Base-by-base conservation (phyloP, 2,113 vertebrate genomes). In the Sinocyclocheilus anshuiensis region DNA sequence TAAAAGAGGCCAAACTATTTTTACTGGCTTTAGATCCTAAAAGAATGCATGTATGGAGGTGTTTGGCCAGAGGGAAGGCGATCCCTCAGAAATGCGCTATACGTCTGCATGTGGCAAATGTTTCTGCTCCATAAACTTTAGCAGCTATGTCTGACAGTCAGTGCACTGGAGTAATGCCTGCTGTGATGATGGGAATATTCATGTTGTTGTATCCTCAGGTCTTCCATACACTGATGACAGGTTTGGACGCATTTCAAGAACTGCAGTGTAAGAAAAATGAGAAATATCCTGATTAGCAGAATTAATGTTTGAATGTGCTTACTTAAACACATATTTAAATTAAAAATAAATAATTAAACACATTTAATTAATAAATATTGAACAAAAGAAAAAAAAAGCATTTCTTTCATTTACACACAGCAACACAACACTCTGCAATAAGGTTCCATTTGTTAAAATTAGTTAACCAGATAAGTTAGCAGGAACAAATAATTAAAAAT, bases 41-140 rank as follows among this genome's bases (percentile, higher is more conserved):
- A 48, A 82, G n/a, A 82, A 86, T 81, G 61, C 85, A 78, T 77
- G 79, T 42, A 84, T 84, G 75, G 74, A 83, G 75, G 71, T 87
- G 78, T 87, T 78, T 77, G 61, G 79, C 86, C 39, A 42, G 50
- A 6, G 65, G 42, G 81, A 83, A 55, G 29, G 45, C 33, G 13
- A 84, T 74, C 20, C 69, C 67, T 74, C 69, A 77, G 75, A 87
- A 84, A 78, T 63, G 50, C 48, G 15, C 42, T n/a, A 80, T 78
- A 79, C 50, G 42, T 87, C 76, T 84, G 75, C 65, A 84, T 72
- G 72, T 33, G 82, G 63, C 76, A 80, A 87, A 63, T 77, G 61
- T 48, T 55, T 77, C 48, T 80, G 86, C 86, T 74, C 63, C 74
- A 87, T 84, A 72, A 87, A 84, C 50, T 45, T 79, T 71, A 48